Evolutionary conservation across 2,113 vertebrate species (phyloP), one percentile per base, ranked within the genome.

Genomic region (Panurus biarmicus): DNA sequence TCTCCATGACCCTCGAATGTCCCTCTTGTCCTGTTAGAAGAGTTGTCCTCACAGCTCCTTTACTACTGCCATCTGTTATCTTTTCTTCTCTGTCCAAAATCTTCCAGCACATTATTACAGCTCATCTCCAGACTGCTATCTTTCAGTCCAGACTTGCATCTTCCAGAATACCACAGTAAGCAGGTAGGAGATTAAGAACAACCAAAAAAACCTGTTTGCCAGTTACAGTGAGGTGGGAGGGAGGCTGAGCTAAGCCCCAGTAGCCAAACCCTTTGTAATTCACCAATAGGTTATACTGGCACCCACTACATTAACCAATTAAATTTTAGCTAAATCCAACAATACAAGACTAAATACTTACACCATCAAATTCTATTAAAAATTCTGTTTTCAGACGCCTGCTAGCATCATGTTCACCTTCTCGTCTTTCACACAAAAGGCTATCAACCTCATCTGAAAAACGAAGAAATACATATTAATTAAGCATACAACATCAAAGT

Each of bases 341-440:
- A 79, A 92, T 26, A 82, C 58, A 72, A 88, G 75, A 58, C n/a
- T 36, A 69, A 77, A 60, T 92, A 97, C 98, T 98, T 97, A 99
- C 99, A 95, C 99, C 99, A 90, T 99, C 99, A 96, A 99, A 99
- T 97, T 99, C 98, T 89, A 99, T 97, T 95, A 99, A 98, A 97
- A 99, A 99, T 95, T 99, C 99, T 2, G 99, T 99, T 97, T 99
- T 99, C 54, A 99, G 97, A 85, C 99, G 98, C 44, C 99, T 98
- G 64, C 98, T 99, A 75, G 99, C 98, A 67, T 99, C 99, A 8
- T 99, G 99, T 94, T 99, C 99, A 69, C 99, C 99, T 97, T 99
- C 99, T 93, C 98, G 98, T 94, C 99, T 98, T 96, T 99, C 99
- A 98, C 99, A 99, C 65, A 99, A 96, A 95, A 99, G 98, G 93